A percentile compares a stretch with the other conserved stretches of the same genome.
phyloP scores from a whole-genome alignment of 2,113 vertebrate genomes.

The Dasyprocta punctata region DNA sequence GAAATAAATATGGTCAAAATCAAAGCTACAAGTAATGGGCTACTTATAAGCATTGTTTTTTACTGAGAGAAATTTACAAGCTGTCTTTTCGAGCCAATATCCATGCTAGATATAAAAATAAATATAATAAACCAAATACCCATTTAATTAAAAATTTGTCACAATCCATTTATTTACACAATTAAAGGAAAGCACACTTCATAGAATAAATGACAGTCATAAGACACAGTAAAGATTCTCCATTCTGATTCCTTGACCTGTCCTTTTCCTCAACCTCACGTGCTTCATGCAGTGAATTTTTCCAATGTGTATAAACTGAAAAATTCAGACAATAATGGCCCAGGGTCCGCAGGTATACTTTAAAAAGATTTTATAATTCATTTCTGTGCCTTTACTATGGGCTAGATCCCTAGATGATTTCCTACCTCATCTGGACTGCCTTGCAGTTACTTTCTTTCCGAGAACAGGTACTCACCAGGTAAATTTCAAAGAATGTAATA shows the following conservation, averaged over 20 bases:
- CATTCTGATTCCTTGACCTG: not conserved
- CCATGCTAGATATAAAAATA: not conserved
- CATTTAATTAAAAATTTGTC: not conserved
- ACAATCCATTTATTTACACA: constrained; percentile 48
- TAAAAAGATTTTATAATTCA: not conserved
- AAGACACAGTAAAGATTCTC: not conserved
- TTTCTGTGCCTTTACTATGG: not conserved
- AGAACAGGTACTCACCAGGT: not conserved
- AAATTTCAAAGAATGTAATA: not conserved
- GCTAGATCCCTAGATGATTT: not conserved
- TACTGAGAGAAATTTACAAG: not conserved
- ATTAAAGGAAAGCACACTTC: not conserved
- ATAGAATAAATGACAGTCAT: not conserved
- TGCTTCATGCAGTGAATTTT: not conserved
- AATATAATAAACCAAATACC: not conserved
- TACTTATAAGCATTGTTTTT: not conserved
- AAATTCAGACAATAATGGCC: not conserved
- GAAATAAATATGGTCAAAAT: not conserved
- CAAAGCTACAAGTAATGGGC: not conserved
- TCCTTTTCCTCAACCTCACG: not conserved
- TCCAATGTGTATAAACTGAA: not conserved
- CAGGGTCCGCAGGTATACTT: not conserved
- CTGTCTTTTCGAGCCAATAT: not conserved
- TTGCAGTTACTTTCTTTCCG: not conserved
- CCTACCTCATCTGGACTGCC: not conserved